Evolutionary conservation across 2,888 invertebrate genomes (phyloP).

Genomic region (Ceriagrion tenellum): DNA sequence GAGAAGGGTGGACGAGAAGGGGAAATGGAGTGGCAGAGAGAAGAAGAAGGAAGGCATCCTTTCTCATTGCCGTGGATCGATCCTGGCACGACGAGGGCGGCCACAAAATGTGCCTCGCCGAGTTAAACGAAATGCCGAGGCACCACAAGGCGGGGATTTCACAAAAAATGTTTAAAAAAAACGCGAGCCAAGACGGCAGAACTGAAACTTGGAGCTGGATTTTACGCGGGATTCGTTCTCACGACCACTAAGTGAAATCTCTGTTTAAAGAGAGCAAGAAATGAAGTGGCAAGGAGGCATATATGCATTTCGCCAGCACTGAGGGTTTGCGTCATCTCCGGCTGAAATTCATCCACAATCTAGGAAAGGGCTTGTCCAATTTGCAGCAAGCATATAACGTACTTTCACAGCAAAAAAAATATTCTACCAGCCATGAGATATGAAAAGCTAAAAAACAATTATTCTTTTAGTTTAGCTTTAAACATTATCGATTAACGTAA

Average conservation of each 20-base stretch:
- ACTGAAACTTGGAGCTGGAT: not conserved
- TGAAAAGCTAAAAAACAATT: no score
- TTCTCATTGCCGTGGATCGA: conserved; percentile 1
- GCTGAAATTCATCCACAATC: not conserved
- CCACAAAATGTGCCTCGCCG: not conserved
- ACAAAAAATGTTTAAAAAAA: not conserved
- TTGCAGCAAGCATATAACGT: no score
- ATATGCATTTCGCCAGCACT: not conserved
- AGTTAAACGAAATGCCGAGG: not conserved
- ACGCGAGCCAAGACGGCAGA: not conserved
- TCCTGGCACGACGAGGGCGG: not conserved
- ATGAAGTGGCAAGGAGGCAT: not conserved
- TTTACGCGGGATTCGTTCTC: not conserved
- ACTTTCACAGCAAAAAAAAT: no score
- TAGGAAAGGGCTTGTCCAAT: no score
- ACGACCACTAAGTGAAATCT: not conserved
- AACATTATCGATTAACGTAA: no score
- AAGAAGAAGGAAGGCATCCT: not conserved
- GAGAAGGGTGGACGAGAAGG: not conserved
- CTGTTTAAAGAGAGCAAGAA: not conserved
- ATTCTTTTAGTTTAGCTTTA: no score
- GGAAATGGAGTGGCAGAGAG: not conserved
- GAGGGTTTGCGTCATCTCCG: not conserved
- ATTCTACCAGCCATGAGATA: no score
- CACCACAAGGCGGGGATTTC: not conserved